A percentile compares a stretch with the other conserved stretches of the same genome.
These are phyloP conservation scores for Sinella curviseta DNA, from an alignment of 1,140 invertebrate species.

Conservation along the genomic window DNA sequence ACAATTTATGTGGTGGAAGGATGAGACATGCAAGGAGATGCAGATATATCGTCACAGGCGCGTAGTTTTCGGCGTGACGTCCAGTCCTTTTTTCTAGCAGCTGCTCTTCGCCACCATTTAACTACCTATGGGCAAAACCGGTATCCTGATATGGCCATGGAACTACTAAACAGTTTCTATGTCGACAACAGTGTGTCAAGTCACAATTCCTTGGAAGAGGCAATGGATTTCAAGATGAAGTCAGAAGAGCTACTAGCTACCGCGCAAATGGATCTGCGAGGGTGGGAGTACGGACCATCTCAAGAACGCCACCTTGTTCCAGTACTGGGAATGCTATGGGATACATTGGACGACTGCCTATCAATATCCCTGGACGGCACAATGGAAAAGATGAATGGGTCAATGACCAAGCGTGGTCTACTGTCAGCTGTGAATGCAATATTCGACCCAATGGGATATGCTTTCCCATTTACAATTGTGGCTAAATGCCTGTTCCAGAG, in stretches of 20 bases:
- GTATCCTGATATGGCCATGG: background rate
- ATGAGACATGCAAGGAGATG: background rate
- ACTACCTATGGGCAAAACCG: too few relatives aligned
- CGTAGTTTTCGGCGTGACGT: background rate
- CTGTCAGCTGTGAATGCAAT: background rate
- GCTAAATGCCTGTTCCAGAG: background rate
- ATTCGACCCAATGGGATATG: background rate
- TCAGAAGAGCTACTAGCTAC: background rate
- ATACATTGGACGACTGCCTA: background rate
- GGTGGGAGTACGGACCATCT: background rate
- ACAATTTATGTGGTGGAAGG: conserved; percentile 43
- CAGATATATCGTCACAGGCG: background rate
- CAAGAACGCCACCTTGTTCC: background rate
- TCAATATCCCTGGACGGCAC: background rate
- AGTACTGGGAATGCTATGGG: background rate
- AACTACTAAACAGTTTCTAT: background rate
- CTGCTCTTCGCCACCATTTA: background rate
- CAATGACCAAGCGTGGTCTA: background rate
- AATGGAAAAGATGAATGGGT: background rate
- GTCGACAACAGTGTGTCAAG: background rate
- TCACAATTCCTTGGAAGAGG: background rate
- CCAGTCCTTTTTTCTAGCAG: background rate
- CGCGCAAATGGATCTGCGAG: background rate
- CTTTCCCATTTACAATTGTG: background rate
- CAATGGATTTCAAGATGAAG: background rate